Evolutionary conservation across 2,888 invertebrate genomes (phyloP), one percentile per base, ranked within the genome.

Genomic region (Sminthurides aquaticus): DNA sequence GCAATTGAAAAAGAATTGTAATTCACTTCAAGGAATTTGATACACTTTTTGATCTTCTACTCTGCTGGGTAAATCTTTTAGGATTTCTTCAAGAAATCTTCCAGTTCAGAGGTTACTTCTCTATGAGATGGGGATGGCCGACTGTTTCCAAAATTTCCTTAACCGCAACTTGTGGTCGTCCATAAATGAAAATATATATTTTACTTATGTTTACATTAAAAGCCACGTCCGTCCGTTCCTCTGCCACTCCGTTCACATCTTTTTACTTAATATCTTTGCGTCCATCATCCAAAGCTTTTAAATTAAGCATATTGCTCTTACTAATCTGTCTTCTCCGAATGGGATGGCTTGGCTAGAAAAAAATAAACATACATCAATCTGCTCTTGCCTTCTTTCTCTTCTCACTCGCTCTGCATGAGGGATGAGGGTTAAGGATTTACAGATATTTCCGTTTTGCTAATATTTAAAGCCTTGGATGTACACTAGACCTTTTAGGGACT

Each of bases 291-390:
- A 34, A 52, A n/a, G n/a, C n/a, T n/a, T 20, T 70, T 71, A 71
- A 71, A 71, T 67, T 72, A 73, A 73, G 70, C 74, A 74, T 69
- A 69, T 71, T 72, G 72, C 74, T 68, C 64, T 66, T 68, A 67
- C 64, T 70, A 69, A 71, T 71, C 69, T 69, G 24, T 22, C 25
- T 55, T 48, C 52, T 56, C 60, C 62, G 43, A 24, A 63, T 56
- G 56, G 43, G 43, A 34, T 34, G 43, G 43, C 15, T 5, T 34
- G 43, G 15, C 5, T 34, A 34, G 15, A 34, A 11, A 34, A 34
- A n/a, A n/a, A 34, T 11, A 34, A 34, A 15, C 43, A 34, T 34
- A 15, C 5, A 11, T 34, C 15, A 34, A 11, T 34, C 43, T 15
- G 5, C 43, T 11, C 5, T 34, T 15, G 43, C 43, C 43, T 34